Evolutionary conservation across 2,888 invertebrate species (phyloP), one percentile per base, ranked within the genome.

Genomic region (Lottia scabra): DNA sequence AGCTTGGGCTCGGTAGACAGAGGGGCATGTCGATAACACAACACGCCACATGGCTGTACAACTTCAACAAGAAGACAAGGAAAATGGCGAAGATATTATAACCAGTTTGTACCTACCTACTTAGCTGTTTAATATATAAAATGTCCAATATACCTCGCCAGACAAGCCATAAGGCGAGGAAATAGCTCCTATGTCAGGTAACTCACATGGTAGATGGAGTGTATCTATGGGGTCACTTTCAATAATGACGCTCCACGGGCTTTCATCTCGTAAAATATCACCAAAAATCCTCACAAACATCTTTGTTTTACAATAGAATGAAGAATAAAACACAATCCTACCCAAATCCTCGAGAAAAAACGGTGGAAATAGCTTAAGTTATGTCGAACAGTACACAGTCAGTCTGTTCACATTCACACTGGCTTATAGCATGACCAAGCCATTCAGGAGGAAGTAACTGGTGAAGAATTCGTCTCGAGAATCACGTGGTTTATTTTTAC

Each of bases 381-480:
- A 38, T 38, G 38, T 38, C 10, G 38, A 8, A 38, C 5, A 38
- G 38, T 38, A 38, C 38, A 38, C 38, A 5, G 8, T 38, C 8
- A 8, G 38, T 6, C 38, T 38, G 38, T 38, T 38, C 38, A 38
- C 10, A 38, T 38, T 38, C 38, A 38, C 38, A 38, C 38, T 38
- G 19, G 23, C 56, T 23, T 23, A 56, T 56, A 56, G 56, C 56
- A 56, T 56, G 56, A 23, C 56, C 56, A 56, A 56, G 10, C 56
- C 56, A 56, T 19, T 56, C 30, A 67, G 26, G 68, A 64, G 68
- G 72, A 72, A 72, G 72, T 72, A 68, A 72, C 68, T 68, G 72
- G 62, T n/a, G 72, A 65, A 68, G 62, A 19, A 56, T 44, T 45
- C 62, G 38, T 44, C 46, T 65, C 44, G 23, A 64, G 45, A 16